Evolutionary conservation across 64 coral and sea anemone species (phyloP), one percentile per base, ranked within the genome.

Genomic region (Montipora cactus): DNA sequence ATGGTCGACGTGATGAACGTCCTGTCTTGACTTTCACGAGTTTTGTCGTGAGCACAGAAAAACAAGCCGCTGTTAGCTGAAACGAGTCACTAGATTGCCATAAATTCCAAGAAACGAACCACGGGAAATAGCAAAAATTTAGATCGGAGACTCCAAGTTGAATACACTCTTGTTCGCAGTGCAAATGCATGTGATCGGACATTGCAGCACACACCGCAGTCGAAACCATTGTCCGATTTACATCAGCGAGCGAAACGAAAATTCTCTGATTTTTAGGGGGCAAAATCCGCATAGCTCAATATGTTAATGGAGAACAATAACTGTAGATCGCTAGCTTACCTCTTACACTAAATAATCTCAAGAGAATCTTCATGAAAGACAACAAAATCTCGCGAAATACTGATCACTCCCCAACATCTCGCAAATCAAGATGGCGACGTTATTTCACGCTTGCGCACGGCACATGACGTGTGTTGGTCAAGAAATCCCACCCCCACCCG

Each of bases 381-480:
- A 97, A 97, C 96, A 97, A 97, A 97, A 97, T 84, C 96, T 97
- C 73, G 48, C 44, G 84, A 84, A 97, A 95, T 97, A 93, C 96
- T 78, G 95, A 97, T 97, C 91, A 88, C 93, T 86, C 82, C 82
- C 82, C 47, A 86, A 86, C 82, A 86, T 86, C 90, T 94, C 93
- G 93, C 93, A 86, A 37, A 93, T 75, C 91, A 97, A 97, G 76
- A 97, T 97, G 96, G 96, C 96, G 83, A 89, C 89, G 20, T 81
- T 49, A 10, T 61, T 71, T 50, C 70, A 89, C 93, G 89, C 93
- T 58, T 97, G 96, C 92, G 96, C 93, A 75, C 92, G 89, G 93
- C 92, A 93, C 93, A 67, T 97, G 93, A 97, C 93, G 96, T 97
- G 19, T 49, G 70, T 93, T 83, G 74, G 66, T 78, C 80, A 81